A percentile compares a stretch with the other conserved stretches of the same genome.
Evolutionary conservation across 2,888 invertebrate species (phyloP).

Genomic region (Apodemia hepburni): DNA sequence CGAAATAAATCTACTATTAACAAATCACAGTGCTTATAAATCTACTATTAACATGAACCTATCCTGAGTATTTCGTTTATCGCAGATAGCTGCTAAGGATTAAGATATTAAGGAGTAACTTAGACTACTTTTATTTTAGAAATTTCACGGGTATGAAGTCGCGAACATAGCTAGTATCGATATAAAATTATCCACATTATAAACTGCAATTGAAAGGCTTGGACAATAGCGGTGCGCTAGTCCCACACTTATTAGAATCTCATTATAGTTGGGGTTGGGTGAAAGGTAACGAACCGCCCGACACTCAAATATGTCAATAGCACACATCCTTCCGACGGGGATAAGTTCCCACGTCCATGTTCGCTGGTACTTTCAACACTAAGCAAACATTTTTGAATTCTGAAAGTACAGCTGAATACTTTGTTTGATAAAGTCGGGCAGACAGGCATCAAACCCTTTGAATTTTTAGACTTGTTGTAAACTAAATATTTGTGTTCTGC

Average conservation of each 20-base stretch:
- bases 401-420: conserved; percentile 2
- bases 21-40: no score
- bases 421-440: neutral
- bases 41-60: no score
- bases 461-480: no score
- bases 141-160: no score
- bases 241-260: conserved; percentile 19
- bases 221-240: neutral
- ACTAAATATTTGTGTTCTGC: no score
- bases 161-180: no score
- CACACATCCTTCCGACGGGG: conserved; percentile 57
- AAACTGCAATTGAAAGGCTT: neutral
- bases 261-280: conserved; percentile 11
- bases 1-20: no score
- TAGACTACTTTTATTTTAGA: no score
- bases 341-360: conserved; percentile 43
- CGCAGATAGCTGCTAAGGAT: no score
- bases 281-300: conserved; percentile 18
- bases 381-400: neutral
- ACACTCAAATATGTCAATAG: conserved; percentile 37
- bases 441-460: no score
- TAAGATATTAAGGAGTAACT: no score
- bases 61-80: no score
- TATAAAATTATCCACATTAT: neutral
- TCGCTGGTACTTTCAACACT: neutral